Evolutionary conservation across 2,113 vertebrate species (phyloP).

Genomic region (Pterophyllum scalare): DNA sequence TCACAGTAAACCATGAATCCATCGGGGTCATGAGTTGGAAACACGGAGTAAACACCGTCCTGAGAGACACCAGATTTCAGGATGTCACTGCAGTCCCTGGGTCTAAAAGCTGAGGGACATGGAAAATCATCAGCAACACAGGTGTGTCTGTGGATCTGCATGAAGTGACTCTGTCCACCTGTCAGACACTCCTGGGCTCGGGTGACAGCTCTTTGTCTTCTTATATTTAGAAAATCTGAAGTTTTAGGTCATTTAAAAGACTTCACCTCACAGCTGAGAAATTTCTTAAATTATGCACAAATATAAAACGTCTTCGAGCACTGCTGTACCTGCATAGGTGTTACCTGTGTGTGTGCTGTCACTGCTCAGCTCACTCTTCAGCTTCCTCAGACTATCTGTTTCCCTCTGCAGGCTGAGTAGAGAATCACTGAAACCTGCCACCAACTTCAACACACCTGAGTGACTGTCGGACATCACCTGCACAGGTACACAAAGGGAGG

Average conservation of each 20-base stretch:
- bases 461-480: slow-evolving; percentile 91
- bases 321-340: neutral
- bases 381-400: slow-evolving; percentile 74
- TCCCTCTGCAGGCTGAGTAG: slow-evolving; percentile 88
- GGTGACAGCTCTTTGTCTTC: too few species aligned
- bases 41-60: slow-evolving; percentile 68
- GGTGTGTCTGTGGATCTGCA: neutral
- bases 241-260: too few species aligned
- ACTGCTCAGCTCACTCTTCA: slow-evolving; percentile 85
- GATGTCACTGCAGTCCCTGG: slow-evolving; percentile 64
- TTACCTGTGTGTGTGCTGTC: slow-evolving; percentile 25
- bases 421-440: slow-evolving; percentile 85
- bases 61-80: slow-evolving; percentile 15
- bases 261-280: neutral
- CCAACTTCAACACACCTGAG: slow-evolving; percentile 85
- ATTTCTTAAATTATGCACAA: neutral
- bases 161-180: neutral
- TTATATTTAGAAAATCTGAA: too few species aligned
- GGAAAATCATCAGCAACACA: neutral
- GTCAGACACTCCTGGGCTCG: neutral
- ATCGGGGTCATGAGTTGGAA: slow-evolving; percentile 35
- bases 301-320: too few species aligned
- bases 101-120: slow-evolving; percentile 35
- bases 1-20: slow-evolving; percentile 75
- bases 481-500: neutral